These are phyloP conservation scores for Acleris sparsana DNA, from an alignment of 2,888 invertebrate genomes.

Conservation along the genomic window DNA sequence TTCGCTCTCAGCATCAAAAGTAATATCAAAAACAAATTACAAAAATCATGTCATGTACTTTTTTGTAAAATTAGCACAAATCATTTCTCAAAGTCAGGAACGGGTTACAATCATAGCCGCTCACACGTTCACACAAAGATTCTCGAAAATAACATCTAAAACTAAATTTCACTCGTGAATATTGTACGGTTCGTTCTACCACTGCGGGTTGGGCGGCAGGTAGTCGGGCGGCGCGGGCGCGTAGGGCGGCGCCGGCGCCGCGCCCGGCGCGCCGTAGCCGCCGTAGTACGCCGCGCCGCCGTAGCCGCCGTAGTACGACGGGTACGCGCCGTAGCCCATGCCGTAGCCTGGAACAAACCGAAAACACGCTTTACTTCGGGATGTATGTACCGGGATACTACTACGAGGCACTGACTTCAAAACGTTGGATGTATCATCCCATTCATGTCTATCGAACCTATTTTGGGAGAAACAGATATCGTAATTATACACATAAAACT, in stretches of 20 bases:
- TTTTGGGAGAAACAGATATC: no score
- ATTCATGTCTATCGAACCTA: no score
- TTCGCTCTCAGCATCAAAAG: slow-evolving; percentile 11
- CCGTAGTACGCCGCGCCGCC: slow-evolving; percentile 78
- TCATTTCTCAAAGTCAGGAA: slow-evolving; percentile 32
- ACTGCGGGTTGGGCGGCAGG: slow-evolving; percentile 73
- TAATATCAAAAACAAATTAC: slow-evolving; percentile 12
- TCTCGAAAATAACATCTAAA: slow-evolving; percentile 35
- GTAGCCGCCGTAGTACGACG: slow-evolving; percentile 83
- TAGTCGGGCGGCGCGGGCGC: slow-evolving; percentile 55
- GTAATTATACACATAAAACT: no score
- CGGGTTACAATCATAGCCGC: slow-evolving; percentile 27
- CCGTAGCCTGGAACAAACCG: slow-evolving; percentile 61
- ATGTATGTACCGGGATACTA: no score
- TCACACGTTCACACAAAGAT: slow-evolving; percentile 41
- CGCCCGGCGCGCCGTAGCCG: slow-evolving; percentile 65
- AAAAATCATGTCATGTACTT: slow-evolving; percentile 18
- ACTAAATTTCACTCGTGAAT: slow-evolving; percentile 38
- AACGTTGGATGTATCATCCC: no score
- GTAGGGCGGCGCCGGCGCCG: slow-evolving; percentile 45
- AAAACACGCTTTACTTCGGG: no score
- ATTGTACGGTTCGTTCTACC: slow-evolving; percentile 50
- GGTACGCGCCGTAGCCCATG: slow-evolving; percentile 72
- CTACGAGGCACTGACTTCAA: no score
- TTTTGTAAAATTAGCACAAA: slow-evolving; percentile 24